phyloP scores from a whole-genome alignment of 2,797 vertebrate species.

The Cirrhinus mrigala region DNA sequence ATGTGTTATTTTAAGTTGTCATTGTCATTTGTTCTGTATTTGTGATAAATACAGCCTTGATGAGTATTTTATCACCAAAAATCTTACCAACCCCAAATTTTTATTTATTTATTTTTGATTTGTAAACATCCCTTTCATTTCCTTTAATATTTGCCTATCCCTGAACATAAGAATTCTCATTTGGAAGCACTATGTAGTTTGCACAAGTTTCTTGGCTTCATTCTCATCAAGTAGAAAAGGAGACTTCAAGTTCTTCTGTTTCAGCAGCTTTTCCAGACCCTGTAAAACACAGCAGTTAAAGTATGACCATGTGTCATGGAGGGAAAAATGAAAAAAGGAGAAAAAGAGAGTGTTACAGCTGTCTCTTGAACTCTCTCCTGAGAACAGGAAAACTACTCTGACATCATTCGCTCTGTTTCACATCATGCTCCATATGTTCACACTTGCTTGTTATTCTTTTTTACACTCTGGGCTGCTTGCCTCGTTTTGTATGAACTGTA shows the following conservation, averaged over 20 bases:
- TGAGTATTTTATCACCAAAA: not conserved
- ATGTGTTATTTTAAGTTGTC: not conserved
- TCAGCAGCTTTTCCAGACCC: constrained; percentile 86
- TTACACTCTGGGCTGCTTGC: not conserved
- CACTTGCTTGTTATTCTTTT: not conserved
- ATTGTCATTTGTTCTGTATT: not conserved
- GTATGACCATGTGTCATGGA: not conserved
- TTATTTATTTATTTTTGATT: not conserved
- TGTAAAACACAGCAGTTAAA: constrained; percentile 63
- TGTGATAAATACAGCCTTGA: not conserved
- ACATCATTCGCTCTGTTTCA: constrained; percentile 35
- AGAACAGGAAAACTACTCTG: constrained; percentile 1
- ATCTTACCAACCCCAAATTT: not conserved
- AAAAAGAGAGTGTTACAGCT: constrained; percentile 34
- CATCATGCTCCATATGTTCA: constrained; percentile 31
- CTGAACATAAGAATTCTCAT: not conserved
- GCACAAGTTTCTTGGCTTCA: constrained; percentile 63
- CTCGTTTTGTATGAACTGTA: not conserved
- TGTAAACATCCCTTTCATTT: constrained; percentile 14
- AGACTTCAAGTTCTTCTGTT: constrained; percentile 76
- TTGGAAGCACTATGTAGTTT: constrained; percentile 45
- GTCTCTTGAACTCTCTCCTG: constrained; percentile 13
- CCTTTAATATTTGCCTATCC: not conserved
- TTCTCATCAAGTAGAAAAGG: constrained; percentile 82
- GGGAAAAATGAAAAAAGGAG: not conserved